Percentiles rank a stretch among this genome's conserved stretches.
Conservation (phyloP, 92 coral and sea anemone species). For the Siderastrea radians region DNA sequence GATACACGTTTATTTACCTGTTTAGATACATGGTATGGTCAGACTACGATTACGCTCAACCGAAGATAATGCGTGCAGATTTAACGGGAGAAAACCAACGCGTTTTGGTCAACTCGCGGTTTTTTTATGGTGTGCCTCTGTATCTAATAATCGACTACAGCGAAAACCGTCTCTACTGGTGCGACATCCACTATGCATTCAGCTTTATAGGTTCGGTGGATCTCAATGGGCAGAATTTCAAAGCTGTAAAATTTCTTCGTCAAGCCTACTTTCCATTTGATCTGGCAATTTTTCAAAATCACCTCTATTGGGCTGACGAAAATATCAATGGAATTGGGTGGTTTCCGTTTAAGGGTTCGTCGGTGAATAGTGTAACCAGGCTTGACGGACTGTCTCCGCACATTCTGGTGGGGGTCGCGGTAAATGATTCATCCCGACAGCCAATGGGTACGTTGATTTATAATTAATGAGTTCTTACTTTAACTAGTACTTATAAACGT, state of each 20-base stretch:
- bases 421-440: slow-evolving; percentile 44
- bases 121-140: slow-evolving; percentile 29
- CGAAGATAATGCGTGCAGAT: slow-evolving; percentile 51
- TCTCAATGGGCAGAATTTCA: neutral
- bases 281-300: slow-evolving; percentile 53
- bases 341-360: slow-evolving; percentile 2
- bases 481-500: neutral
- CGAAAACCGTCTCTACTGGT: slow-evolving; percentile 72
- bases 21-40: slow-evolving; percentile 56
- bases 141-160: slow-evolving; percentile 46
- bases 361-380: neutral
- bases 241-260: neutral
- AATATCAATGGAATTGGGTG: slow-evolving; percentile 26
- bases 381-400: slow-evolving; percentile 5
- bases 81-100: slow-evolving; percentile 53
- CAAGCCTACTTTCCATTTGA: slow-evolving; percentile 41
- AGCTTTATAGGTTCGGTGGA: slow-evolving; percentile 21
- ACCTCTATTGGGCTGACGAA: slow-evolving; percentile 73
- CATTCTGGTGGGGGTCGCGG: slow-evolving; percentile 30
- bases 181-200: slow-evolving; percentile 39
- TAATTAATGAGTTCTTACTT: neutral
- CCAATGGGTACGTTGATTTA: slow-evolving; percentile 26
- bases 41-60: slow-evolving; percentile 44
- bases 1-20: neutral
- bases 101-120: slow-evolving; percentile 1